Evolutionary conservation across 2,797 vertebrate genomes (phyloP), one percentile per base, ranked within the genome.

Genomic region (Antrozous pallidus): DNA sequence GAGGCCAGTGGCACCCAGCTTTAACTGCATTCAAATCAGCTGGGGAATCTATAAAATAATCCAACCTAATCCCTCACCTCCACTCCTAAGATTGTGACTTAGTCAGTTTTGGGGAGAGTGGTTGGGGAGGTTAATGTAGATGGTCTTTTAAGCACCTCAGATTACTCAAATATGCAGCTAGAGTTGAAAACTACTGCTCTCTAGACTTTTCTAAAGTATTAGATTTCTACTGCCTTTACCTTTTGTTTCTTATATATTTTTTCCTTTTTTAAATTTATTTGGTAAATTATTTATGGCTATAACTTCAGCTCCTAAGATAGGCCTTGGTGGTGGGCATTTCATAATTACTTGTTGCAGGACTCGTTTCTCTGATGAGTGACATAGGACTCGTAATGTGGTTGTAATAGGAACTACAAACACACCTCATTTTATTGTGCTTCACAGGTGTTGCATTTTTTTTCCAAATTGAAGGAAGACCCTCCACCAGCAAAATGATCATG

Each of bases 121-220:
- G 40, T 24, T 28, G 11, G 26, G 56, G 26, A 58, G 17, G 6
- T 13, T 8, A 0, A 3, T 4, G 4, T 16, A 38, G 8, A 0
- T n/a, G n/a, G 16, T 56, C 49, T 49, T 67, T 5, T 2, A 71
- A 58, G 17, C 42, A 86, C 45, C 69, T 71, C 38, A n/a, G 1
- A 8, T 24, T 17, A 13, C 9, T n/a, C 26, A 26, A 26, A 49
- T 3, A 36, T 2, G 31, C 56, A 36, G 6, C 31, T 22, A 24
- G 45, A 63, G 14, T n/a, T 54, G 36, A n/a, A 79, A 80, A n/a
- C 11, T 14, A 5, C 8, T 3, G 17, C 22, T 4, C 22, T 4
- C 2, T 0, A 31, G 74, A 36, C 5, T 38, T 58, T 20, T 22
- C 58, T 65, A 17, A 31, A 36, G 61, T 2, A 4, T 40, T 40